A percentile compares a stretch with the other conserved stretches of the same genome.
These are phyloP conservation scores for Urophycis tenuis DNA, from an alignment of 2,797 vertebrate species.

Conservation along the genomic window DNA sequence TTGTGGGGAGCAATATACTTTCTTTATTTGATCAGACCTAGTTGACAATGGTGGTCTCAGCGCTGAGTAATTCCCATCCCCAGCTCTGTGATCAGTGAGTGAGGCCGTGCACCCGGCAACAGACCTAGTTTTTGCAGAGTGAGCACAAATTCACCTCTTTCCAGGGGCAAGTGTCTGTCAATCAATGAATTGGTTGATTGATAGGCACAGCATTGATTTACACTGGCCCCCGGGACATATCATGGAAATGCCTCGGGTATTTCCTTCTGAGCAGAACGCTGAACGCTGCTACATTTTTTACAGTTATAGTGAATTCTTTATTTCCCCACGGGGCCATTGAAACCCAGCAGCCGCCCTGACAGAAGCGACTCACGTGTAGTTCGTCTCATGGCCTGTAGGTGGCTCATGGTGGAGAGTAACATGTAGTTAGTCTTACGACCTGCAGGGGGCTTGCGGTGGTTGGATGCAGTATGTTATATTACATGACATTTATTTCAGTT, in stretches of 20 bases:
- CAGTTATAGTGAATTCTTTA: background rate
- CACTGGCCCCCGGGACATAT: too few species aligned
- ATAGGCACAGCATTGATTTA: too few species aligned
- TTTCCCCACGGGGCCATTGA: background rate
- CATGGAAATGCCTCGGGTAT: background rate
- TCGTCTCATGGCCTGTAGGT: too few species aligned
- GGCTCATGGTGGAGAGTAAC: too few species aligned
- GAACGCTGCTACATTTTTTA: background rate
- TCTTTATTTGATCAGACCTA: conserved; percentile 35
- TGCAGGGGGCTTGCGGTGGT: too few species aligned
- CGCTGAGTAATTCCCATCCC: conserved; percentile 40
- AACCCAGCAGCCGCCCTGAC: too few species aligned
- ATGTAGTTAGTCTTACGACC: too few species aligned
- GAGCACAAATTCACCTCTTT: conserved; percentile 32
- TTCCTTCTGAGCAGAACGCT: background rate
- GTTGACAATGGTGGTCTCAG: conserved; percentile 33
- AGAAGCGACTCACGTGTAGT: too few species aligned
- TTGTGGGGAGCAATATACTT: conserved; percentile 41
- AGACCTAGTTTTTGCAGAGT: conserved; percentile 42
- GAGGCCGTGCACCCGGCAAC: conserved; percentile 23
- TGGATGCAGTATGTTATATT: too few species aligned
- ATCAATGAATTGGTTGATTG: conserved; percentile 17
- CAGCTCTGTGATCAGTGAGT: conserved; percentile 46
- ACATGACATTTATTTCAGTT: too few species aligned
- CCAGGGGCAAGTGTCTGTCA: conserved; percentile 33